phyloP scores from a whole-genome alignment of 2,888 invertebrate species.

The Lamellibrachia satsuma region DNA sequence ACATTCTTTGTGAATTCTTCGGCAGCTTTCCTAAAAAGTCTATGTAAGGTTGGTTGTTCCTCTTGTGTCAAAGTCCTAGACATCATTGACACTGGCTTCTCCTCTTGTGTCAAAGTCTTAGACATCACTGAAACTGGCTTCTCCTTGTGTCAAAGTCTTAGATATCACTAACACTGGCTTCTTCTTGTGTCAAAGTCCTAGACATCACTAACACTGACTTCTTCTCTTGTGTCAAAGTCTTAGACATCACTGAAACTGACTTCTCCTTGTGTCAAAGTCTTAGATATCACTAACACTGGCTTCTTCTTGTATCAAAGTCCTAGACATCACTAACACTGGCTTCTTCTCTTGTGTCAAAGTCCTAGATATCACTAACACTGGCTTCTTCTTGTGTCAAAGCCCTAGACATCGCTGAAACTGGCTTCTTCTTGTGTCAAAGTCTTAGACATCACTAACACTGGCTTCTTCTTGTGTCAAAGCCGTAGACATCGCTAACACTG shows the following conservation, averaged over 20 bases:
- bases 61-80: not conserved
- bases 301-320: too few species aligned
- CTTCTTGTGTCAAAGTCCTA: not conserved
- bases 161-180: not conserved
- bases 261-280: too few species aligned
- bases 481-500: too few species aligned
- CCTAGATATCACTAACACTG: too few species aligned
- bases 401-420: too few species aligned
- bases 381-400: too few species aligned
- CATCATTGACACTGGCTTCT: not conserved
- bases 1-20: not conserved
- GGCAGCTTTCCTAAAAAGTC: not conserved
- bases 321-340: too few species aligned
- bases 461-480: not conserved
- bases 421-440: too few species aligned
- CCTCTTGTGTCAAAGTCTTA: not conserved
- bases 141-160: not conserved
- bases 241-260: not conserved
- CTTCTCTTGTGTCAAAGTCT: not conserved
- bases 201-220: not conserved
- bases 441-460: too few species aligned
- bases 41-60: not conserved
- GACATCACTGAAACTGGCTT: not conserved
- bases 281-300: too few species aligned
- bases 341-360: not conserved